Conservation (phyloP, 2,113 vertebrate genomes). For the Leptocoma aspasia region DNA sequence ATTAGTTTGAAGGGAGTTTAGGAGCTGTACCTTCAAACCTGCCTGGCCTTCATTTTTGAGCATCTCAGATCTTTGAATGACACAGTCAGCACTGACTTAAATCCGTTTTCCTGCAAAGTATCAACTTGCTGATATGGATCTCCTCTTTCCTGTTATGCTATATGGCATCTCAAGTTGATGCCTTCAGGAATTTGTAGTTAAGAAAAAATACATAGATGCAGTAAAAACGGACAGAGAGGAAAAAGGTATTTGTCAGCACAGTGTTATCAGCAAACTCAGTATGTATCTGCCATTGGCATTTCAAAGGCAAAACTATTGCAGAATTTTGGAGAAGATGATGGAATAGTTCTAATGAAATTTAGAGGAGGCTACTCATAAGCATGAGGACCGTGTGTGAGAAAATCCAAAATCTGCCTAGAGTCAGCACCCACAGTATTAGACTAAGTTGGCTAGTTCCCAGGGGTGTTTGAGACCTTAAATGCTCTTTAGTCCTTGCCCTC, state of each 20-base stretch:
- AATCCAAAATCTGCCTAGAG: neutral
- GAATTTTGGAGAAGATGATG: neutral
- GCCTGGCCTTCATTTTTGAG: neutral
- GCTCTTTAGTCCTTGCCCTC: constrained; percentile 47
- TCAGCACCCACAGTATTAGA: constrained; percentile 10
- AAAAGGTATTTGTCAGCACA: neutral
- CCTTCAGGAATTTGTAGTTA: neutral
- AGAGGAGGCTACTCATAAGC: neutral
- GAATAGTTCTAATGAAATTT: neutral
- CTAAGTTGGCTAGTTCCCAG: constrained; percentile 34
- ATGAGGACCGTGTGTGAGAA: neutral
- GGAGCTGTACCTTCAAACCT: neutral
- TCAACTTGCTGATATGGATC: neutral
- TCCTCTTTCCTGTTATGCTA: neutral
- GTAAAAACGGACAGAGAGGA: neutral
- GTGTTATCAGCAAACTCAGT: neutral
- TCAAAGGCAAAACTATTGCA: neutral
- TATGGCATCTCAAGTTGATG: neutral
- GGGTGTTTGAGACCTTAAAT: constrained; percentile 49
- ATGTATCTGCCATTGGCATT: neutral
- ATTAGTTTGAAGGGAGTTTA: neutral
- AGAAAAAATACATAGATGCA: neutral
- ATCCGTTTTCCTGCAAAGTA: neutral
- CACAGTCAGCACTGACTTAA: neutral
- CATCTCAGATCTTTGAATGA: neutral